phyloP scores from a whole-genome alignment of 2,888 invertebrate genomes.

The Drosophila mimetica region DNA sequence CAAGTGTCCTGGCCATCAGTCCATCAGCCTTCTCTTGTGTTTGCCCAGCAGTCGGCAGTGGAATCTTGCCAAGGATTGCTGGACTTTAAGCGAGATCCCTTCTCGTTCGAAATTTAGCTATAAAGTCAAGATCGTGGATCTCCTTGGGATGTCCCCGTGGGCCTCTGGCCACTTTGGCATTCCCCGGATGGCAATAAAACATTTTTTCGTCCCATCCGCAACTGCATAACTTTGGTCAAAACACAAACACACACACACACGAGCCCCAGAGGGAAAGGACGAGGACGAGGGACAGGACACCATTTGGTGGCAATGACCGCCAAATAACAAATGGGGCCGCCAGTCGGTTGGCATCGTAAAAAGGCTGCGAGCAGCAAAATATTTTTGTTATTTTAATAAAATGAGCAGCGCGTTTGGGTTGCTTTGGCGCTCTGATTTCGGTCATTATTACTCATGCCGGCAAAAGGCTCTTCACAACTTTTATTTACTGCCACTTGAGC shows the following conservation, averaged over 20 bases:
- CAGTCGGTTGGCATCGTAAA: slow-evolving; percentile 46
- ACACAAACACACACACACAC: neutral
- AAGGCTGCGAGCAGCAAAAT: slow-evolving; percentile 62
- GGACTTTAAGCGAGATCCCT: slow-evolving; percentile 11
- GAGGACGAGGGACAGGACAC: neutral
- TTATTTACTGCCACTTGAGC: slow-evolving; percentile 42
- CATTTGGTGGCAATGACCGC: slow-evolving; percentile 65
- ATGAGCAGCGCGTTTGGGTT: slow-evolving; percentile 37
- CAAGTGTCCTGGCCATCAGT: slow-evolving; percentile 42
- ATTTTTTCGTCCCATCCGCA: slow-evolving; percentile 12
- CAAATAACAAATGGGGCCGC: slow-evolving; percentile 46
- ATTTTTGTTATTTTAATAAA: slow-evolving; percentile 77
- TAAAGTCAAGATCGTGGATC: slow-evolving; percentile 12
- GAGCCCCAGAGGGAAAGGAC: neutral
- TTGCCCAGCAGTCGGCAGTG: slow-evolving; percentile 15
- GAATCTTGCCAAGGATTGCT: slow-evolving; percentile 1
- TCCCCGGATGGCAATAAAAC: slow-evolving; percentile 59
- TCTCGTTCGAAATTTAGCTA: slow-evolving; percentile 7
- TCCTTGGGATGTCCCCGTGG: neutral
- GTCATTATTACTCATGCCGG: slow-evolving; percentile 56
- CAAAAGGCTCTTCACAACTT: slow-evolving; percentile 30
- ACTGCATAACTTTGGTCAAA: slow-evolving; percentile 50
- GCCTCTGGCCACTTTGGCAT: slow-evolving; percentile 11
- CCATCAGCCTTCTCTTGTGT: neutral
- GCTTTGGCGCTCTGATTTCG: slow-evolving; percentile 62